Evolutionary conservation across 2,113 vertebrate genomes (phyloP).

Genomic region (Aspidoscelis tigris): DNA sequence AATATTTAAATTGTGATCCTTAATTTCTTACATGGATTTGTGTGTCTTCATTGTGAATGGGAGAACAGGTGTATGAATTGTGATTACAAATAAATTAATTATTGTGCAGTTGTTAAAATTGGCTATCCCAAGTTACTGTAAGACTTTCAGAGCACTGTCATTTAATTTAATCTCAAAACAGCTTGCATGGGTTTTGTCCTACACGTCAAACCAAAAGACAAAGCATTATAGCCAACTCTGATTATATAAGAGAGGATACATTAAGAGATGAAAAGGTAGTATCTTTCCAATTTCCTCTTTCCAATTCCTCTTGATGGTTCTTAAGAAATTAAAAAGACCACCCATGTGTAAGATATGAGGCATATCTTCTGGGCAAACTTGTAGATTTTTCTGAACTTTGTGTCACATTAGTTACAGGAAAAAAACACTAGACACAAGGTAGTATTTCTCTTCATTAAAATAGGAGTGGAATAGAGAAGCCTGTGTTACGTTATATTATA

Average conservation of each 20-base stretch:
- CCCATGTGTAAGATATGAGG: constrained; percentile 2
- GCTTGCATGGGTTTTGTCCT: constrained; percentile 8
- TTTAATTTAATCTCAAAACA: constrained; percentile 26
- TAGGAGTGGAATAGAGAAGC: background rate
- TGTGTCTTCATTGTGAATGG: no score
- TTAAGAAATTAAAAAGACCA: background rate
- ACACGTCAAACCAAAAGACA: background rate
- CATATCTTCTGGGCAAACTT: background rate
- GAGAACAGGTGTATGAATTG: background rate
- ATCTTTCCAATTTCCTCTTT: background rate
- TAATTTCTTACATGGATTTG: no score
- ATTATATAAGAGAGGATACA: background rate
- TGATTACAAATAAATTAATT: constrained; percentile 35
- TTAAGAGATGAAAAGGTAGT: constrained; percentile 14
- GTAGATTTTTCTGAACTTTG: constrained; percentile 13
- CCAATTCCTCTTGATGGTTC: constrained; percentile 22
- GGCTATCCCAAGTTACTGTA: constrained; percentile 26
- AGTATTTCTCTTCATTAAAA: background rate
- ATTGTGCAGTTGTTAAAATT: background rate
- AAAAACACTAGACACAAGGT: background rate
- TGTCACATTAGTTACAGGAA: constrained; percentile 1
- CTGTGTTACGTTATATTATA: background rate
- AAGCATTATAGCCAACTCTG: constrained; percentile 18
- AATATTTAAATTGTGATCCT: no score
- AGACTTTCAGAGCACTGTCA: background rate